Evolutionary conservation across 1,140 invertebrate genomes (phyloP).

Genomic region (Drosophila tristis): DNA sequence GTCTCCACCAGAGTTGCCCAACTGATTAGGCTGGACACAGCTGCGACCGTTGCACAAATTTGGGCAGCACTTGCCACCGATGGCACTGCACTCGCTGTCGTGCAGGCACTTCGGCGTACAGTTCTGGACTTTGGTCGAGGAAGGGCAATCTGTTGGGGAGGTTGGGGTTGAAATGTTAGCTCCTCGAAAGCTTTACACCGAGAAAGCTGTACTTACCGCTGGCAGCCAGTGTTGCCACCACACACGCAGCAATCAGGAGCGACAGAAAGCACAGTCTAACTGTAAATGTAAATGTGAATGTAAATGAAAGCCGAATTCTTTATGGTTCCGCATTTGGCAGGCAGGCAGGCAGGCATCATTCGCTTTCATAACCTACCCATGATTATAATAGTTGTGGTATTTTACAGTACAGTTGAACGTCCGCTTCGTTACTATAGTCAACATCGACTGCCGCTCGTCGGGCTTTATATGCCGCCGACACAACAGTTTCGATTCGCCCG

Average conservation of each 20-base stretch:
- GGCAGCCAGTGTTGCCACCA: slow-evolving; percentile 56
- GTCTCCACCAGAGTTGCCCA: slow-evolving; percentile 66
- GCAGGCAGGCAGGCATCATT: neutral
- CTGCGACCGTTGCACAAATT: slow-evolving; percentile 89
- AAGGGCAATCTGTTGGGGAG: slow-evolving; percentile 85
- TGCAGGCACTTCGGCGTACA: slow-evolving; percentile 88
- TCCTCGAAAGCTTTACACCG: slow-evolving; percentile 1
- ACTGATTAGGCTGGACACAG: slow-evolving; percentile 85
- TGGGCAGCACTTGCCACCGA: slow-evolving; percentile 88
- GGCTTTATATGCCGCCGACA: slow-evolving; percentile 68
- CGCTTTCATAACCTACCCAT: slow-evolving; percentile 56
- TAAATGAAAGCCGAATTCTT: slow-evolving; percentile 32
- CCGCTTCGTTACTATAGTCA: slow-evolving; percentile 59
- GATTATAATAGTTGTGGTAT: slow-evolving; percentile 44
- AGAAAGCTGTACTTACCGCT: slow-evolving; percentile 58
- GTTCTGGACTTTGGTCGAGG: slow-evolving; percentile 86
- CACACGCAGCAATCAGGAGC: slow-evolving; percentile 42
- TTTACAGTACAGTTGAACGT: slow-evolving; percentile 53
- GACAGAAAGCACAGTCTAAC: slow-evolving; percentile 45
- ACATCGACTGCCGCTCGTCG: slow-evolving; percentile 51
- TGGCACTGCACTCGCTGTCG: slow-evolving; percentile 87
- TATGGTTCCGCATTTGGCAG: slow-evolving; percentile 47
- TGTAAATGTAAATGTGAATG: slow-evolving; percentile 13
- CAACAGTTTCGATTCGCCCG: slow-evolving; percentile 40
- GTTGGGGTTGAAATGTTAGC: neutral